Evolutionary conservation across 2,888 invertebrate species (phyloP), one percentile per base, ranked within the genome.

Genomic region (Himalopsyche kuldschensis): DNA sequence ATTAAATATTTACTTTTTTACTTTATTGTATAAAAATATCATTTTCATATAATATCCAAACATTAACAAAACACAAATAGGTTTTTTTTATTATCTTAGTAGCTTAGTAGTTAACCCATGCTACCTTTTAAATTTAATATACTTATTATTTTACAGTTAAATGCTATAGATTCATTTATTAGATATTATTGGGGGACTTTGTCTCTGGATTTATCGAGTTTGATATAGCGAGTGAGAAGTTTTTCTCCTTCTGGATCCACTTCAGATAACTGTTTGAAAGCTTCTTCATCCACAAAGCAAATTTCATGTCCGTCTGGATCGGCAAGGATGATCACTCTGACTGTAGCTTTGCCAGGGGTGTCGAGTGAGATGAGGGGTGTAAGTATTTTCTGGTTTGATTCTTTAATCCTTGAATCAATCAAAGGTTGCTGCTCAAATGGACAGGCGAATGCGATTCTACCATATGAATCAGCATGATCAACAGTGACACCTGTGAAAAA

Each of bases 231-330:
- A 87, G 96, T 93, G 32, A 99, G 91, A 69, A 95, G 93, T n/a
- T 93, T 91, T 87, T 97, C 96, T 78, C 96, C 96, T 81, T 95
- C 93, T 0, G 96, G 95, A 89, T 99, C 99, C 3, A 97, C 94
- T 87, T 95, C 93, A 0, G 98, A 98, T 55, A 99, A 90, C 88
- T 98, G 93, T 6, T 95, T 91, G 91, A 98, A 99, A 48, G 96
- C 98, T 91, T 98, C 98, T 88, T 98, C 98, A 86, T 98, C 99
- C 5, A 99, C 99, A 90, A 99, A 99, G 90, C 99, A 99, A 86
- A 99, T 99, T 92, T 99, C 99, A 90, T 99, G 99, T 0, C 94
- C 97, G 90, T 99, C 98, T 0, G 99, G 99, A 92, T 99, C 99
- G 1, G 97, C 97, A 3, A 99, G 91, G 88, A 99, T 99, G 83